Conservation (phyloP, 2,888 invertebrate species). For the Habrosyne pyritoides region DNA sequence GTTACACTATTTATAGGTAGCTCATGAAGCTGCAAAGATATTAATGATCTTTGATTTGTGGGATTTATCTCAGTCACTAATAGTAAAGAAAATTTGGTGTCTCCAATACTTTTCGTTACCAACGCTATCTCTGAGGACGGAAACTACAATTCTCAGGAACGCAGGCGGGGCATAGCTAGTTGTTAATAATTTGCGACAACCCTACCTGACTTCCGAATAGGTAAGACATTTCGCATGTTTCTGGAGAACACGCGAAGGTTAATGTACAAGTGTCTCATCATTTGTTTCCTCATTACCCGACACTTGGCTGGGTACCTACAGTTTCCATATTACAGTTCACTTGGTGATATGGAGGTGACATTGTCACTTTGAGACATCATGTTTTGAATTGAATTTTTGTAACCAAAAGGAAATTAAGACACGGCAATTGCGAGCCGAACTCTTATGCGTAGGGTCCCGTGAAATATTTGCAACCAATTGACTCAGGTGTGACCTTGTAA, state of each 20-base stretch:
- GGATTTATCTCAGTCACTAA: too few species aligned
- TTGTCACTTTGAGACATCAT: not conserved
- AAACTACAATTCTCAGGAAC: not conserved
- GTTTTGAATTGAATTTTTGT: not conserved
- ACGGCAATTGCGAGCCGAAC: too few species aligned
- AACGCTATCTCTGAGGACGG: too few species aligned
- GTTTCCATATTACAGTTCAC: constrained; percentile 3
- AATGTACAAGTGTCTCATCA: not conserved
- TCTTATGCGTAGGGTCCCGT: too few species aligned
- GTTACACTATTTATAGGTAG: too few species aligned
- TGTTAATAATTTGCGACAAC: not conserved
- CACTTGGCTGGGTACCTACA: constrained; percentile 14
- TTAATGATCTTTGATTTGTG: too few species aligned
- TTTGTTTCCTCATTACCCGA: constrained; percentile 14
- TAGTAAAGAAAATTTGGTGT: too few species aligned
- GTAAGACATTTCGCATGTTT: not conserved
- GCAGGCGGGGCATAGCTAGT: not conserved
- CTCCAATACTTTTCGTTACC: too few species aligned
- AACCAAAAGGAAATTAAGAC: too few species aligned
- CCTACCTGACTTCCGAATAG: not conserved
- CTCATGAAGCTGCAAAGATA: too few species aligned
- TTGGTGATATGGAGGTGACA: constrained; percentile 9
- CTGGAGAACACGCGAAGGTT: not conserved
- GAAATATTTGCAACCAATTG: too few species aligned
- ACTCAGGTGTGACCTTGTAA: too few species aligned